A percentile compares a stretch with the other conserved stretches of the same genome.
Evolutionary conservation across 2,888 invertebrate genomes (phyloP).

Genomic region (Eristalis pertinax): DNA sequence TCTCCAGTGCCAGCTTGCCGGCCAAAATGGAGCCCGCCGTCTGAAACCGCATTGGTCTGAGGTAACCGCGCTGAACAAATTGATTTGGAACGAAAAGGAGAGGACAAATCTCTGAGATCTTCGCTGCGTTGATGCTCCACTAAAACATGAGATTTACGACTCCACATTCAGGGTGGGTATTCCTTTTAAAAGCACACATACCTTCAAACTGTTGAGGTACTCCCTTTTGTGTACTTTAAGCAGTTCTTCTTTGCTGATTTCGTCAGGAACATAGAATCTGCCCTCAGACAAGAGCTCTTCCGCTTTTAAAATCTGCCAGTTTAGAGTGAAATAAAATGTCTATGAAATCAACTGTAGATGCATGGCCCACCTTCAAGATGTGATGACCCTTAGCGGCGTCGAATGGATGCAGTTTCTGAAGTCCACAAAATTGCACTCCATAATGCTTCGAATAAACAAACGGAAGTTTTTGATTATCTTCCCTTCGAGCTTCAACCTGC

Average conservation of each 20-base stretch:
- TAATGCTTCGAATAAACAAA: conserved; percentile 90
- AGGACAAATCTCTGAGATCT: conserved; percentile 89
- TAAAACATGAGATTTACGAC: conserved; percentile 79
- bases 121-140: conserved; percentile 91
- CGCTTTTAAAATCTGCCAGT: conserved; percentile 83
- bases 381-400: conserved; percentile 94
- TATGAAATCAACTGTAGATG: not conserved
- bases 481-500: conserved; percentile 46
- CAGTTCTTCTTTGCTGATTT: conserved; percentile 88
- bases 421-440: conserved; percentile 90
- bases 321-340: not conserved
- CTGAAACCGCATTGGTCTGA: conserved; percentile 90
- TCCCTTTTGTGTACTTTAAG: conserved; percentile 88
- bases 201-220: conserved; percentile 89
- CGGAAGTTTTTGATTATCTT: conserved; percentile 84
- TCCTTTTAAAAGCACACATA: conserved; percentile 74
- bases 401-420: conserved; percentile 93
- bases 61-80: conserved; percentile 88
- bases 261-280: conserved; percentile 86
- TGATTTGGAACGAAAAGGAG: conserved; percentile 89
- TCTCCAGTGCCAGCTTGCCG: conserved; percentile 90
- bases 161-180: not conserved
- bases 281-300: conserved; percentile 85
- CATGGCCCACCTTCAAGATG: conserved; percentile 85
- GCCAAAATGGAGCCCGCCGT: conserved; percentile 91